Base-by-base conservation (phyloP, 2,888 invertebrate species). In the Drosophila picticornis region DNA sequence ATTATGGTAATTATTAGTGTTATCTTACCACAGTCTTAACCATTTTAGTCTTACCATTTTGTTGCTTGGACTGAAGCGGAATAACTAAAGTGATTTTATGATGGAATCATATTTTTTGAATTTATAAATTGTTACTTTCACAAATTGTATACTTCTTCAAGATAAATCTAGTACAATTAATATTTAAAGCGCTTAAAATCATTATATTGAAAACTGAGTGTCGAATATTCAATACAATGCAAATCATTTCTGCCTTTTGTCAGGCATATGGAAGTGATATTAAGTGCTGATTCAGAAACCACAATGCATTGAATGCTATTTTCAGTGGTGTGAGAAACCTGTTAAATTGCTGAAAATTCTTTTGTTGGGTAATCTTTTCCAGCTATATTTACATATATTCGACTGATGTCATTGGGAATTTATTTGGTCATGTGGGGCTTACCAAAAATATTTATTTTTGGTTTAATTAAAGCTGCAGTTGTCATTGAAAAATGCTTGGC, bases 401-500 rank as follows among this genome's bases (percentile, higher is more conserved):
- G 52, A 32, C 34, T 38, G 43, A 58, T 71, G 64, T 27, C 43
- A 70, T 69, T 59, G 55, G n/a, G 19, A 60, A 80, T 70, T 75
- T 75, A 80, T 68, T 67, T 58, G 72, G 25, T 29, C 27, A 32
- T 56, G 31, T 46, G 31, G 38, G 59, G 38, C 22, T 29, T 25
- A 70, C 43, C 36, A 58, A 60, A 51, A 55, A 63, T 74, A 68
- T 75, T 75, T 72, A 73, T 77, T 75, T 75, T 72, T 77, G 72
- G 83, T 88, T 88, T 80, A 88, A 87, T 90, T 87, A 83, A 88
- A 81, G 80, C 86, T 90, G 88, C 86, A 90, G 72, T 77, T 86
- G 88, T 78, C 90, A 85, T 64, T 80, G 84, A 88, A 77, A 88
- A 89, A 89, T 88, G 82, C 77, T 43, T 69, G 68, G 38, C 61